Conservation (phyloP, 2,888 invertebrate species). For the Dromius quadrimaculatus region DNA sequence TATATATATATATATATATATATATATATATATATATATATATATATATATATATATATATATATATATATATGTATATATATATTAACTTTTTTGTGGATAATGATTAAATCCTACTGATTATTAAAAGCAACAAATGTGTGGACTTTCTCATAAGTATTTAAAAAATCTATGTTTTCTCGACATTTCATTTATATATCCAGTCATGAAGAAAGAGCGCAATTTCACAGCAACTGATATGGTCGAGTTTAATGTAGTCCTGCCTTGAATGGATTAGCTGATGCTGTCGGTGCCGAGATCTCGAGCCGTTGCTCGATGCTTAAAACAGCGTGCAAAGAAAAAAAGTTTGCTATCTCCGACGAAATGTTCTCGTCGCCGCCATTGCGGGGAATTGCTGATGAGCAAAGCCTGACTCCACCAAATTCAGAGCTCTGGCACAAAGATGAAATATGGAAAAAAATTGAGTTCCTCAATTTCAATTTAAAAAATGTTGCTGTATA, state of each 20-base stretch:
- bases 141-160: constrained; percentile 3
- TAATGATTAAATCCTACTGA: constrained; percentile 9
- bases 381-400: constrained; percentile 9
- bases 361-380: background rate
- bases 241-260: constrained; percentile 24
- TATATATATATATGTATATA: too few relatives aligned
- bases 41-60: too few relatives aligned
- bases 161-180: background rate
- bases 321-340: constrained; percentile 12
- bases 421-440: background rate
- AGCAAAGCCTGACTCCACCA: background rate
- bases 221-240: background rate
- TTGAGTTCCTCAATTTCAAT: constrained; percentile 26
- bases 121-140: constrained; percentile 19
- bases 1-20: too few relatives aligned
- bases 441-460: constrained; percentile 20
- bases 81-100: too few relatives aligned
- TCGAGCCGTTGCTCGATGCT: too few relatives aligned
- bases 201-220: background rate
- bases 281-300: background rate
- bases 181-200: constrained; percentile 27
- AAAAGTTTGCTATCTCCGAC: constrained; percentile 24
- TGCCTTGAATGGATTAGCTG: constrained; percentile 7
- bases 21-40: too few relatives aligned
- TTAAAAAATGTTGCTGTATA: constrained; percentile 18